Base-by-base conservation (phyloP, 2,113 vertebrate species). In the Lates calcarifer region DNA sequence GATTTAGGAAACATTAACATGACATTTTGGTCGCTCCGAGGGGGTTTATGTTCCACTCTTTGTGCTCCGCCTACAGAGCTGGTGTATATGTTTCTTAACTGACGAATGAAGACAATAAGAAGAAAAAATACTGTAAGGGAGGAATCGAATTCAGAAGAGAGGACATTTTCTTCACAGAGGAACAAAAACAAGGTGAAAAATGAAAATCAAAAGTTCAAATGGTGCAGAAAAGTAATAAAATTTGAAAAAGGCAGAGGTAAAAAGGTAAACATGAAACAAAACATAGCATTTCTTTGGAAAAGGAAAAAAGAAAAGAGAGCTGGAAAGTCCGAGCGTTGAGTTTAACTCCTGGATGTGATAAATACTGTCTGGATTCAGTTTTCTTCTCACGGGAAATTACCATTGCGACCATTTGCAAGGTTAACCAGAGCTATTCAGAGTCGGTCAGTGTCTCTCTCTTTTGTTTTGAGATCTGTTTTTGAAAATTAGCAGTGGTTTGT, bases 371-470 rank as follows among this genome's bases (percentile, higher is more conserved):
- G 39, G 26, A 47, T 53, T 22, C 60, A 24, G 6, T 64, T 72
- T 85, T 69, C 69, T 75, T 78, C 74, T 81, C 68, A 81, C 18
- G 51, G 77, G 68, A 81, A 81, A 62, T 49, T 1, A 47, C 15
- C 3, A 20, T 51, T 9, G 10, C 11, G 22, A 24, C 26, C 49
- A 8, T 29, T 66, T 3, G 33, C n/a, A 77, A 83, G 77, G 83
- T 78, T 78, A 81, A 74, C 74, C 81, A 66, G 22, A 68, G 39
- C n/a, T 37, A 35, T 63, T 57, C 65, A n/a, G 6, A 29, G 43
- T 5, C 5, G 20, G 20, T 35, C 74, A 3, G 55, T 47, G 1
- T 24, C 76, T 41, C 65, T 18, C 43, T 17, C 41, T 43, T 49
- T 58, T 60, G 51, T 75, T 58, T 57, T 24, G 43, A 67, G 28